Evolutionary conservation across 2,113 vertebrate species (phyloP).

Genomic region (Alligator mississippiensis): DNA sequence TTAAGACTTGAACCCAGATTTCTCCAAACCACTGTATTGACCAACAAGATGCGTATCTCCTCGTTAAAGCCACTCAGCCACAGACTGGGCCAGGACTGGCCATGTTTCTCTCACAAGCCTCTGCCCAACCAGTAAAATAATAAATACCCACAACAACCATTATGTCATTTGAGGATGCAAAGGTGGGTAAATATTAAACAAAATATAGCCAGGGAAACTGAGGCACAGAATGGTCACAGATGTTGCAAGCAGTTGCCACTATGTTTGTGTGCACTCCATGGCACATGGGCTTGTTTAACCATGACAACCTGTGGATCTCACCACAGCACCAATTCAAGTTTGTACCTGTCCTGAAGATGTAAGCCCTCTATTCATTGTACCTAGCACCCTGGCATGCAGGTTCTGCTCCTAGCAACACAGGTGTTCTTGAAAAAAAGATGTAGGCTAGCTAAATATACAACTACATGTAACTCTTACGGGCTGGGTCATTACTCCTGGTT

Average conservation of each 20-base stretch:
- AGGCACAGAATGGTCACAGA: not conserved
- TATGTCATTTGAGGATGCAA: not conserved
- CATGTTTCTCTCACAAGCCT: not conserved
- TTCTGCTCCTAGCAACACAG: not conserved
- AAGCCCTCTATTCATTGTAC: not conserved
- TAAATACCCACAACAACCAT: not conserved
- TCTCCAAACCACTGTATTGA: not conserved
- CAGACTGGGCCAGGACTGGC: not conserved
- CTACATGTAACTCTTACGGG: not conserved
- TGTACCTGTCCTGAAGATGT: not conserved
- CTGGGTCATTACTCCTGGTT: no score
- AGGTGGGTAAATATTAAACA: not conserved
- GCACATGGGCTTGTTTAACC: not conserved
- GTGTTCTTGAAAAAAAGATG: not conserved
- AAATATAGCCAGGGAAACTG: not conserved
- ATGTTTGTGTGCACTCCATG: not conserved
- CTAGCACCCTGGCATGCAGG: not conserved
- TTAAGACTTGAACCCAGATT: not conserved
- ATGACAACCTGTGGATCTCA: not conserved
- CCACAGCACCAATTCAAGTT: not conserved
- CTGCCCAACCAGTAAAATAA: not conserved
- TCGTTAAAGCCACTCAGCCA: not conserved
- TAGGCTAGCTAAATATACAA: not conserved
- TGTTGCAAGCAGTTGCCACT: not conserved
- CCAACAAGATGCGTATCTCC: not conserved